Base-by-base conservation (phyloP, 2,797 vertebrate genomes). In the Gadopsis marmoratus region DNA sequence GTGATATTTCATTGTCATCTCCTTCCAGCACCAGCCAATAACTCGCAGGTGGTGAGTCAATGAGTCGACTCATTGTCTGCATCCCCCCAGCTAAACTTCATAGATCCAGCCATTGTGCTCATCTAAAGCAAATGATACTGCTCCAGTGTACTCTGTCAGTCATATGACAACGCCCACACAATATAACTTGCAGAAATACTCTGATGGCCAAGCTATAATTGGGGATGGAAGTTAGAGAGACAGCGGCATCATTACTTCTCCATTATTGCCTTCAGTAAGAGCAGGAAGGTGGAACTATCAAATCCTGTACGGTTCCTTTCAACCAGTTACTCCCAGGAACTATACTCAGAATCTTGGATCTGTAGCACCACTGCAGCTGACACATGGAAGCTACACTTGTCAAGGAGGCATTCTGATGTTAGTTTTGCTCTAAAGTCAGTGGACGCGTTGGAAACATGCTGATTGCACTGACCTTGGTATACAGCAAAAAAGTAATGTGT, bases 21-120 rank as follows among this genome's bases (percentile, higher is more conserved):
- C 41, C 16, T 37, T 47, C 11, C 21, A 45, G 50, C 11, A 3
- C 23, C 47, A 59, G 63, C 19, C 39, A 63, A 0, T 81, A 70
- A 82, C 64, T 69, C 11, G 4, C 58, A 39, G 48, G 37, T 21
- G 53, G 53, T 65, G 65, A 71, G 51, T 66, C 55, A 63, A 6
- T 16, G n/a, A 76, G 43, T 68, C 3, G 4, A 76, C 29, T 83
- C 58, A 68, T 67, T 45, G 73, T 71, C 43, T 65, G 59, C 33
- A 14, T 60, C 71, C 51, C 58, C 41, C 5, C 11, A 14, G 35
- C 26, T 21, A 41, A 31, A 71, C 17, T 26, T 71, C 21, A 60
- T 43, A 35, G 61, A 31, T 75, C 13, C 51, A 74, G 39, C 43
- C 17, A 6, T 23, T 45, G 33, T 55, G 21, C 13, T 68, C 13